Evolutionary conservation across 2,113 vertebrate genomes (phyloP), one percentile per base, ranked within the genome.

Genomic region (Elaphurus davidianus): DNA sequence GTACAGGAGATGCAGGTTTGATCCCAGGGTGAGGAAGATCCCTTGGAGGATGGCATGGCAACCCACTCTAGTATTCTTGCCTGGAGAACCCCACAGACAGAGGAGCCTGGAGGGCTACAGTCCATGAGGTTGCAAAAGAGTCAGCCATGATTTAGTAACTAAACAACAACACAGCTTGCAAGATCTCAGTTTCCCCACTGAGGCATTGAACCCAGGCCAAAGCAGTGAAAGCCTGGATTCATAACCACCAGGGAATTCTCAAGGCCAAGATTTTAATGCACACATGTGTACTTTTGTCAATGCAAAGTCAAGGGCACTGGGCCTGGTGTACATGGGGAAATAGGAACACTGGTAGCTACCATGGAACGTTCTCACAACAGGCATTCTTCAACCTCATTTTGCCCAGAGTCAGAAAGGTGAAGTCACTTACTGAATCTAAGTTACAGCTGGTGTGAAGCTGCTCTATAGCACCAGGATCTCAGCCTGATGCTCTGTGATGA

Each of bases 201-300:
- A 81, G 45, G 28, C 9, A 19, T 0, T 50, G 78, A 81, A 33
- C 45, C 16, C 17, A 4, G 28, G 45, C 28, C 45, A 50, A 17
- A 2, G 28, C 28, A 12, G 28, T 81, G 78, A 50, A 81, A 81
- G 78, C 0, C 1, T 0, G 0, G 1, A 50, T 11, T 50, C 78
- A 10, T 81, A 81, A 81, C 45, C 28, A 19, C 16, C 45, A 50
- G 78, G 28, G 28, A 33, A 33, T 11, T 81, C 78, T 47, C 28
- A 33, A 8, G 43, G 4, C 7, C 83, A 45, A 67, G 23, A 36
- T 28, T 59, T 55, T 47, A 52, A 71, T 59, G 17, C 82, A 50
- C 4, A 28, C 15, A 64, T n/a, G 40, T 64, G 21, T 21, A 15
- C 76, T 36, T 87, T 11, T 0, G 1, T 59, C 16, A n/a, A 3